Evolutionary conservation across 2,113 vertebrate genomes (phyloP).

Genomic region (Seriola rivoliana): DNA sequence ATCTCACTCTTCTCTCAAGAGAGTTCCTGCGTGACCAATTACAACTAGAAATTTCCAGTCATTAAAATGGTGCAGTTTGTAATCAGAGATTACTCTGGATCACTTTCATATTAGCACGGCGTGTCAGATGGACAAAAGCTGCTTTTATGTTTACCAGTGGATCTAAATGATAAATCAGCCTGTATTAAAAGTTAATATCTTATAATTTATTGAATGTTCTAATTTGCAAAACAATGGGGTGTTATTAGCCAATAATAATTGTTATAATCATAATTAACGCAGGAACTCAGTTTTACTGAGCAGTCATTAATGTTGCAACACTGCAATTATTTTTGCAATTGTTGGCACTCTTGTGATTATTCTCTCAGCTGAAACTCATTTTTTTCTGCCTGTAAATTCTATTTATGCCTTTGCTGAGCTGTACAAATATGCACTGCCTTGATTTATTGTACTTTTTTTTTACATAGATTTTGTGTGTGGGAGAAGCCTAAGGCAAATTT

Average conservation of each 20-base stretch:
- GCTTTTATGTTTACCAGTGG: conserved; percentile 20
- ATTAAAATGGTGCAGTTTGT: conserved; percentile 40
- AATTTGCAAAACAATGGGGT: not conserved
- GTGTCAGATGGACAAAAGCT: conserved; percentile 7
- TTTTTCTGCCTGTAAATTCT: not conserved
- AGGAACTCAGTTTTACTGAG: not conserved
- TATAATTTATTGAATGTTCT: conserved; percentile 5
- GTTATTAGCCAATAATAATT: conserved; percentile 1
- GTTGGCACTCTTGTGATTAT: conserved; percentile 19
- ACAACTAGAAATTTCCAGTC: conserved; percentile 21
- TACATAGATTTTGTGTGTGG: not conserved
- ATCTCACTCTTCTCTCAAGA: conserved; percentile 44
- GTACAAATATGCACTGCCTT: not conserved
- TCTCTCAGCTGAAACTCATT: not conserved
- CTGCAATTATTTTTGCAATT: not conserved
- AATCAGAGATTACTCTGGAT: conserved; percentile 48
- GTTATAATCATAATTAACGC: conserved; percentile 5
- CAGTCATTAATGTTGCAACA: conserved; percentile 25
- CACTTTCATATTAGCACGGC: conserved; percentile 40
- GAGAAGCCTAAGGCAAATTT: not conserved
- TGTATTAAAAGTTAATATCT: conserved; percentile 6
- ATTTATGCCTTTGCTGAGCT: conserved; percentile 1
- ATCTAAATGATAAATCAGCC: conserved; percentile 17
- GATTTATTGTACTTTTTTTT: not conserved
- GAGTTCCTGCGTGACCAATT: conserved; percentile 55